Conservation (phyloP, 2,113 vertebrate species). For the Oreocharis arfaki region DNA sequence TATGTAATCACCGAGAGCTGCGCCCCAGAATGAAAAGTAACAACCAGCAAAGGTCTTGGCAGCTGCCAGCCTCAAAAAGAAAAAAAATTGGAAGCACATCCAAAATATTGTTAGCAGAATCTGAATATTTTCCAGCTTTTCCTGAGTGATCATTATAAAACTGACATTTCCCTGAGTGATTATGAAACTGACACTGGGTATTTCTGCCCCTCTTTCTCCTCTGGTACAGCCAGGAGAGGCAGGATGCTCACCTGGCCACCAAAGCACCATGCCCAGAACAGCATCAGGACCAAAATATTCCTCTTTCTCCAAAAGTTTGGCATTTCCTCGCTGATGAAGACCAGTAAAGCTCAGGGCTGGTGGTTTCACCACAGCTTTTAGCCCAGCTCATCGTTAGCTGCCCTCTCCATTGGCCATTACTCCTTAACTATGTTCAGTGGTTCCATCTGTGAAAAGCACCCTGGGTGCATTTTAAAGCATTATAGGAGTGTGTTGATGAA, state of each 20-base stretch:
- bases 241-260: background rate
- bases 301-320: background rate
- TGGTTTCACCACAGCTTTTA: background rate
- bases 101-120: background rate
- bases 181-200: background rate
- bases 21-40: background rate
- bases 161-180: background rate
- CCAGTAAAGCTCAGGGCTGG: background rate
- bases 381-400: background rate
- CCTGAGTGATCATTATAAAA: background rate
- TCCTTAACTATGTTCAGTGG: background rate
- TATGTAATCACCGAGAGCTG: background rate
- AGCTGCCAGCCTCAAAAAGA: background rate
- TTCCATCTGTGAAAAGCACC: slow-evolving; percentile 14
- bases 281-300: background rate
- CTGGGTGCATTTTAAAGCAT: slow-evolving; percentile 11
- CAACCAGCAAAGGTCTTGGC: background rate
- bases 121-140: background rate
- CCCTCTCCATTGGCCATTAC: background rate
- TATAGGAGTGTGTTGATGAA: background rate
- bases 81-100: background rate
- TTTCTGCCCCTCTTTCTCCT: background rate
- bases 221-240: background rate
- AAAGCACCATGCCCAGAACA: background rate
- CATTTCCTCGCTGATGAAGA: slow-evolving; percentile 2